These are phyloP conservation scores for Leucophenga varia DNA, from an alignment of 1,140 invertebrate species.

Conservation along the genomic window DNA sequence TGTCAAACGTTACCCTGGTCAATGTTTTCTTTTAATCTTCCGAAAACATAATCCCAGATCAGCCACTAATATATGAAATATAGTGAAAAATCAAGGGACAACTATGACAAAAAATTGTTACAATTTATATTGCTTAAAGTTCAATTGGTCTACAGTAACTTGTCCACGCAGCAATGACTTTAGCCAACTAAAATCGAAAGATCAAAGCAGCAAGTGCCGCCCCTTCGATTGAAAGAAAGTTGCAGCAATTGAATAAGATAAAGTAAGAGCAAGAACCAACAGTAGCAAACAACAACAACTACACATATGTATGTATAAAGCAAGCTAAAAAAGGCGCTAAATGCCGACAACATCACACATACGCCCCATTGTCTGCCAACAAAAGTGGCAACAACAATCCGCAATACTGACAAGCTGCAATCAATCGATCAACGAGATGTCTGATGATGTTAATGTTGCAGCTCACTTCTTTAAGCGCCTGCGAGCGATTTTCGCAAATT, in stretches of 20 bases:
- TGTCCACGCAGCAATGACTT: conserved; percentile 38
- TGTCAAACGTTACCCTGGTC: too few species aligned
- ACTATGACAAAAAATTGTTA: neutral
- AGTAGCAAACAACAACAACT: too few species aligned
- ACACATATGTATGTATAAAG: too few species aligned
- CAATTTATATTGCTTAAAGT: too few species aligned
- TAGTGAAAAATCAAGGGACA: conserved; percentile 15
- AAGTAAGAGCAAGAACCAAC: neutral
- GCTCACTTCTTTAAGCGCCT: conserved; percentile 51
- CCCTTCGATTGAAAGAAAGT: conserved; percentile 30
- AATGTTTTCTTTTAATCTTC: conserved; percentile 35
- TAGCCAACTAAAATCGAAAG: conserved; percentile 23
- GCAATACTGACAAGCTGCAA: too few species aligned
- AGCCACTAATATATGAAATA: conserved; percentile 33
- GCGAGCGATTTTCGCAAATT: conserved; percentile 36
- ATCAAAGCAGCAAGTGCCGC: conserved; percentile 38
- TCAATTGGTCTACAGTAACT: too few species aligned
- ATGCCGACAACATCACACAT: conserved; percentile 45
- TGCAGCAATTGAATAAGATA: too few species aligned
- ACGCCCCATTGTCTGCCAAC: conserved; percentile 35
- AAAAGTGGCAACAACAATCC: conserved; percentile 2
- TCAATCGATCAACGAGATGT: too few species aligned
- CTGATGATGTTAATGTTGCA: conserved; percentile 18
- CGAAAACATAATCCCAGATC: conserved; percentile 27
- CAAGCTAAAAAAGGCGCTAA: conserved; percentile 44